A percentile compares a stretch with the other conserved stretches of the same genome.
These are phyloP conservation scores for Hippopotamyrus pictus DNA, from an alignment of 2,797 vertebrate species.

Conservation along the genomic window DNA sequence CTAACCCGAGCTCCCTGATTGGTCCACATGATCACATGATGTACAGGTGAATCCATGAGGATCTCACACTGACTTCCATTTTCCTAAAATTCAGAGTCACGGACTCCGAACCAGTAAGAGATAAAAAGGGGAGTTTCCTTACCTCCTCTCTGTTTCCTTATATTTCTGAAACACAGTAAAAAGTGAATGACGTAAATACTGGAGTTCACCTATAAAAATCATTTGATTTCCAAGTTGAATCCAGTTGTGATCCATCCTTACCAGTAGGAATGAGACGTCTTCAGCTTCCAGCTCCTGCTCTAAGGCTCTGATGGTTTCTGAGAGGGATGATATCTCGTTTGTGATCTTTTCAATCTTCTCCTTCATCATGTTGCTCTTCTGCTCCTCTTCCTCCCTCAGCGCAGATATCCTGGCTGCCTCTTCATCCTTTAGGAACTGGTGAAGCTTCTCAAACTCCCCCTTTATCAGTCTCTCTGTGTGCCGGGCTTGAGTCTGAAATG, in stretches of 20 bases:
- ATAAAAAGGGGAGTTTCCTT: neutral
- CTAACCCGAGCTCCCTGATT: too few relatives aligned
- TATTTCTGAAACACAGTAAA: neutral
- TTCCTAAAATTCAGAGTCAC: too few relatives aligned
- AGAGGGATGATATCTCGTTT: neutral
- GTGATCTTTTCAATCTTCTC: neutral
- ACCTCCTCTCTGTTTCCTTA: neutral
- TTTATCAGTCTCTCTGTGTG: slow-evolving; percentile 59
- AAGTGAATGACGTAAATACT: too few relatives aligned
- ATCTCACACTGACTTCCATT: too few relatives aligned
- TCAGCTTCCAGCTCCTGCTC: neutral
- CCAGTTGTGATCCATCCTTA: neutral
- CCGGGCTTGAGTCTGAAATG: slow-evolving; percentile 53
- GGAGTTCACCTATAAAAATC: too few relatives aligned
- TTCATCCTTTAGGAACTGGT: slow-evolving; percentile 42
- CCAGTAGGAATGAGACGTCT: neutral
- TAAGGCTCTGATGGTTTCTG: neutral
- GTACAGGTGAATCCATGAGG: too few relatives aligned
- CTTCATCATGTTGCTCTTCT: neutral
- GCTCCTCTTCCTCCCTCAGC: slow-evolving; percentile 34
- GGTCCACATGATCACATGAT: too few relatives aligned
- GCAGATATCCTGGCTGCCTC: slow-evolving; percentile 52
- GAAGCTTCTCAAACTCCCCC: slow-evolving; percentile 54
- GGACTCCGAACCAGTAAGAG: too few relatives aligned
- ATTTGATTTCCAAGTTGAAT: neutral